Evolutionary conservation across 2,113 vertebrate species (phyloP), one percentile per base, ranked within the genome.

Genomic region (Tetraodon nigroviridis): DNA sequence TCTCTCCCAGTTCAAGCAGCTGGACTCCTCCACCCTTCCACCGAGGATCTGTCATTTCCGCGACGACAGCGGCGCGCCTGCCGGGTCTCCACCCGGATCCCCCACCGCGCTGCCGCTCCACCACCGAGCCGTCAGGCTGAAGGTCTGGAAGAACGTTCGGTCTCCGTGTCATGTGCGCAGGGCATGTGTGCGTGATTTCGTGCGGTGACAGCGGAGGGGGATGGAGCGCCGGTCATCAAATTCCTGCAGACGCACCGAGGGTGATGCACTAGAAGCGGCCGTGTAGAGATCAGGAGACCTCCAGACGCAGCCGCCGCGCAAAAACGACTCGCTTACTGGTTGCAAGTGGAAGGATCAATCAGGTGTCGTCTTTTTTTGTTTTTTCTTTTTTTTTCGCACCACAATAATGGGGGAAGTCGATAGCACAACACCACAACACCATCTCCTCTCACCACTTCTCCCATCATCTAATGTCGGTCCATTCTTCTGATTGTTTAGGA

Each of bases 341-440:
- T 17, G n/a, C 15, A 46, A n/a, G n/a, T 16, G n/a, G n/a, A n/a
- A 46, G 44, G n/a, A 78, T 64, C 75, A 11, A 29, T 64, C 74
- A 74, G 51, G 71, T 75, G 72, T 78, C 44, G 15, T 12, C 44
- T n/a, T n/a, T n/a, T n/a, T n/a, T n/a, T n/a, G n/a, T n/a, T n/a
- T n/a, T n/a, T n/a, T n/a, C n/a, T 44, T 44, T 44, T 44, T 45
- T 45, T 46, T 46, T 46, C 5, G 46, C 67, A n/a, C 81, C 78
- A 78, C 79, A 77, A 77, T 78, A 83, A 89, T 89, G 87, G 87
- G 87, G 87, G 87, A 81, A 86, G 87, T 86, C 56, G 52, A 58
- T 76, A n/a, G n/a, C n/a, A n/a, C 71, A 70, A 73, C 59, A 74
- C 55, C 62, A 45, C 17, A n/a, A n/a, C 44, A 15, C 10, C 42